Conservation (phyloP, 2,888 invertebrate genomes). For the Patella depressa region DNA sequence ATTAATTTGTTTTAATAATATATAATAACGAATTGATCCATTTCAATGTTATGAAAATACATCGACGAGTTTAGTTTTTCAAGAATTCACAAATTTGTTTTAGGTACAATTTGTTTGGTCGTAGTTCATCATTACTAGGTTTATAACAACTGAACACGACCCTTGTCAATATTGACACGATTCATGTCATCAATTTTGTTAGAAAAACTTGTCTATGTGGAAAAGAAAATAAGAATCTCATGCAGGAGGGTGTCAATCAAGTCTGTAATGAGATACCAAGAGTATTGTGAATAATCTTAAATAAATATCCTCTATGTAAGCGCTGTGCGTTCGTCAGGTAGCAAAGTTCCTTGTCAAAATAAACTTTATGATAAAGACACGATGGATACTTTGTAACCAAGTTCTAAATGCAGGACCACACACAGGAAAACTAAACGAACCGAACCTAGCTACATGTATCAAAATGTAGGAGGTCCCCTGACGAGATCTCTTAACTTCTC, state of each 20-base stretch:
- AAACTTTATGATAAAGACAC: conserved; percentile 3
- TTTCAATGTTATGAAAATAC: no score
- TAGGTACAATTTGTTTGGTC: no score
- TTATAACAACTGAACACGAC: no score
- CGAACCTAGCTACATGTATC: conserved; percentile 6
- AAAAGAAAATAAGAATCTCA: conserved; percentile 7
- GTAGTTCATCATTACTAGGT: no score
- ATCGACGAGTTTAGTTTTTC: no score
- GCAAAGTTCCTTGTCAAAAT: conserved; percentile 5
- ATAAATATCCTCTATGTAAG: neutral
- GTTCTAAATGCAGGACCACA: conserved; percentile 5
- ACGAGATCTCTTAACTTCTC: conserved; percentile 4
- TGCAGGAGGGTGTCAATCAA: neutral
- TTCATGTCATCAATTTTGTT: conserved; percentile 7
- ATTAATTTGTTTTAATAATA: no score
- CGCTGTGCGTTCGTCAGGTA: neutral
- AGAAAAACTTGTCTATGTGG: conserved; percentile 1
- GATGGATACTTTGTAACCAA: conserved; percentile 6
- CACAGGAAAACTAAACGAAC: neutral
- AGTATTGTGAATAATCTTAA: conserved; percentile 6
- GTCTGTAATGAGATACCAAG: neutral
- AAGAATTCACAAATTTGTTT: no score
- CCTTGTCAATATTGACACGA: neutral
- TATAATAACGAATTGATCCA: no score
- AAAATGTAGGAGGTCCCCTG: neutral